These are phyloP conservation scores for Epirrita christyi DNA, from an alignment of 2,888 invertebrate genomes.

Conservation along the genomic window DNA sequence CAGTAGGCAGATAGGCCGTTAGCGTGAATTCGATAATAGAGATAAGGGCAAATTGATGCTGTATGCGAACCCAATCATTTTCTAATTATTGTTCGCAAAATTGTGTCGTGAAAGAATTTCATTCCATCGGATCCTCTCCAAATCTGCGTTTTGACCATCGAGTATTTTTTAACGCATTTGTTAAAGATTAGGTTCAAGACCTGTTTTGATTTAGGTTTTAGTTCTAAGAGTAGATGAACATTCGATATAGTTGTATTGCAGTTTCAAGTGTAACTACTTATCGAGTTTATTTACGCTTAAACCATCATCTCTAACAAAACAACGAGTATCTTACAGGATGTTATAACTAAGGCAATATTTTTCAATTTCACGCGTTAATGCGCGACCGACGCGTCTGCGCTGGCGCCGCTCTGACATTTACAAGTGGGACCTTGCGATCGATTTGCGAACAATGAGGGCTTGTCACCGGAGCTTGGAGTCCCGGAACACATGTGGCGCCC, in stretches of 20 bases:
- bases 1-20: conserved; percentile 20
- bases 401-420: conserved; percentile 79
- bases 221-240: too few relatives aligned
- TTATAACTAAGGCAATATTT: conserved; percentile 36
- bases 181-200: too few relatives aligned
- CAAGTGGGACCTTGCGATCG: conserved; percentile 69
- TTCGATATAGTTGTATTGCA: too few relatives aligned
- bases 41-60: conserved; percentile 10
- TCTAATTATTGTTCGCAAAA: neutral
- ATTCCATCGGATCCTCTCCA: neutral
- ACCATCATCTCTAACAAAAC: conserved; percentile 22
- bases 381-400: conserved; percentile 46
- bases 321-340: conserved; percentile 30
- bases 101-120: neutral
- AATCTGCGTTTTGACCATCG: neutral
- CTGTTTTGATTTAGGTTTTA: too few relatives aligned
- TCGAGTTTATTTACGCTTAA: conserved; percentile 8
- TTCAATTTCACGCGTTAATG: conserved; percentile 41
- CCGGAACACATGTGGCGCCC: conserved; percentile 62
- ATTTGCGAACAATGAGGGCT: conserved; percentile 74
- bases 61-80: neutral
- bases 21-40: conserved; percentile 11
- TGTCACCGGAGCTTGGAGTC: conserved; percentile 65
- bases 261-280: neutral
- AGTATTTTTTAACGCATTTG: neutral